A percentile compares a stretch with the other conserved stretches of the same genome.
Conservation (phyloP, 2,797 vertebrate genomes). For the Liasis olivaceus region DNA sequence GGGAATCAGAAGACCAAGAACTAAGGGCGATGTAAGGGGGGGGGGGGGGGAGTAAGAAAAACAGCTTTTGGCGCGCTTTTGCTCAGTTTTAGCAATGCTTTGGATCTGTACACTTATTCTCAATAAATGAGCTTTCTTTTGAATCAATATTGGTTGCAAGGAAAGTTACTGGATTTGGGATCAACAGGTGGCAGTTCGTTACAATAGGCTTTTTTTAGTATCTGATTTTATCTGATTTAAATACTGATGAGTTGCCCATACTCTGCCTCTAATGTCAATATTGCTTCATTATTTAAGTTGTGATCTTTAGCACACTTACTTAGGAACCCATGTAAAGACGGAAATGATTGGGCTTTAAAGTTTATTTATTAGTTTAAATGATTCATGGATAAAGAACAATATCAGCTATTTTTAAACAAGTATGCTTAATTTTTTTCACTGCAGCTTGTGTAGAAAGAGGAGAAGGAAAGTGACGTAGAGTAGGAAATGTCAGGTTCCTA, state of each 20-base stretch:
- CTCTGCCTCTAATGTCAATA: neutral
- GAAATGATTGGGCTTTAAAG: neutral
- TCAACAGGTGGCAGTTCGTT: too few relatives aligned
- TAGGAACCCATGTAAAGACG: neutral
- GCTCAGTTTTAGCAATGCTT: too few relatives aligned
- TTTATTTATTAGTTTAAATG: neutral
- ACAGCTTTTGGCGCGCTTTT: too few relatives aligned
- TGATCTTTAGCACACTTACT: too few relatives aligned
- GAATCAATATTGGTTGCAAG: too few relatives aligned
- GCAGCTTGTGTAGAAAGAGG: neutral
- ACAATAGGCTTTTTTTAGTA: neutral
- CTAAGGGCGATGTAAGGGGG: too few relatives aligned
- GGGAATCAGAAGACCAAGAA: too few relatives aligned
- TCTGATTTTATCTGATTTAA: neutral
- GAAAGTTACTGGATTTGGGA: too few relatives aligned
- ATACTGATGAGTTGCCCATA: neutral
- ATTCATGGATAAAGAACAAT: neutral
- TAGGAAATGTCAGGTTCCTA: neutral
- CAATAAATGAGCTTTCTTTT: too few relatives aligned
- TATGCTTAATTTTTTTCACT: neutral
- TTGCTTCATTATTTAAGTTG: neutral
- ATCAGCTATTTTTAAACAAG: neutral
- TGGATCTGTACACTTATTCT: too few relatives aligned
- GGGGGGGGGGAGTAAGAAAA: too few relatives aligned
- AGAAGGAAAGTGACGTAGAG: neutral